Conservation (phyloP, 2,797 vertebrate genomes). For the Huso huso region DNA sequence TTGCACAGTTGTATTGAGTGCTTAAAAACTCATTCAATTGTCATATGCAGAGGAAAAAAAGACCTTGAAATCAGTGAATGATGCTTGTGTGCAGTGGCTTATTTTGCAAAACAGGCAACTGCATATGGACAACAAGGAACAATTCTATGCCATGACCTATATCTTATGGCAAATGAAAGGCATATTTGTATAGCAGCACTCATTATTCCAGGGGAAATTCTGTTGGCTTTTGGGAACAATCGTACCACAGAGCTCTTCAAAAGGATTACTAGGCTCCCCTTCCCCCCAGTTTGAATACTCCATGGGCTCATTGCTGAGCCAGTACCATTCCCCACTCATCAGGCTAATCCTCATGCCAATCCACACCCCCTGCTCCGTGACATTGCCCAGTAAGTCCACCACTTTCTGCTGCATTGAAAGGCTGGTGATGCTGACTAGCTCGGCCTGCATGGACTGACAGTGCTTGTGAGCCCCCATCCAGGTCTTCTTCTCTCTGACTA, state of each 20-base stretch:
- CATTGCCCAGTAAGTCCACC: neutral
- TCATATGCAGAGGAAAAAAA: too few relatives aligned
- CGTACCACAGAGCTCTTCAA: slow-evolving; percentile 37
- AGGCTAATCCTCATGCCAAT: slow-evolving; percentile 48
- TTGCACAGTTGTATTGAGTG: too few relatives aligned
- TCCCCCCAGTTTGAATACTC: slow-evolving; percentile 32
- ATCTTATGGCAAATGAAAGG: slow-evolving; percentile 39
- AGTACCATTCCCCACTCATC: slow-evolving; percentile 45
- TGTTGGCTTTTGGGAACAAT: slow-evolving; percentile 14
- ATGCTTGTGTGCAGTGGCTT: too few relatives aligned
- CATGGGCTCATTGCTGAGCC: slow-evolving; percentile 19
- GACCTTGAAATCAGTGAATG: too few relatives aligned
- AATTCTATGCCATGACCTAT: too few relatives aligned
- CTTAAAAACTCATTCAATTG: too few relatives aligned
- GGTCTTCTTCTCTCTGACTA: neutral
- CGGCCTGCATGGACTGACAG: slow-evolving; percentile 8
- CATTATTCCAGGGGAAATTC: slow-evolving; percentile 34
- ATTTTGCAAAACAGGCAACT: too few relatives aligned
- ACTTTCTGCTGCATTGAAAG: neutral
- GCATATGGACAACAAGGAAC: too few relatives aligned
- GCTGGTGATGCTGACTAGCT: slow-evolving; percentile 32
- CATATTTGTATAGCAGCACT: slow-evolving; percentile 39
- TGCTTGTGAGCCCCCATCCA: slow-evolving; percentile 40
- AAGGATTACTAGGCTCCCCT: slow-evolving; percentile 23
- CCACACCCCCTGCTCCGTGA: slow-evolving; percentile 34